Percentiles rank a stretch among this genome's conserved stretches.
Conservation (phyloP, 1,140 invertebrate genomes). For the Leptonema lineaticorne region DNA sequence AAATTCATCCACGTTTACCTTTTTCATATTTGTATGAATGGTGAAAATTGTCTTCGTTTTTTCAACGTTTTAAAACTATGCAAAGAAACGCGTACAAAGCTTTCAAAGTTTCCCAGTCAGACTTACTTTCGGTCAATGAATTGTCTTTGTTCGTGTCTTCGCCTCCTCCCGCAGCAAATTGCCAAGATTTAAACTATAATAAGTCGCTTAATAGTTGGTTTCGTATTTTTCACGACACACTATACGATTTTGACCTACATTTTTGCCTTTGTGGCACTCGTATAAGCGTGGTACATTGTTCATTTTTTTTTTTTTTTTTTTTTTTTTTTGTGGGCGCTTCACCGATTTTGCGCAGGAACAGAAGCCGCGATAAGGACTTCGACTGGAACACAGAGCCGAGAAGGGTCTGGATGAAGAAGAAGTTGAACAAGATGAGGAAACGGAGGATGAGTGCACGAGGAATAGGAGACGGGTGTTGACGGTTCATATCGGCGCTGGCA, state of each 20-base stretch:
- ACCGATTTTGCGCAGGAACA: not conserved
- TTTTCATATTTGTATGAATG: no score
- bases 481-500: constrained; percentile 18
- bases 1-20: no score
- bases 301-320: not conserved
- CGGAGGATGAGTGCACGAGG: not conserved
- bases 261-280: not conserved
- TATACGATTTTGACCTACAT: constrained; percentile 8
- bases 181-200: no score
- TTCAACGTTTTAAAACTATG: no score
- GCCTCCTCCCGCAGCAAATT: no score
- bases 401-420: not conserved
- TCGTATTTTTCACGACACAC: no score
- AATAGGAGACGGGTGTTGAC: not conserved
- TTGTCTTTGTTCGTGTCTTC: no score
- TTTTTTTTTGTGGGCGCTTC: not conserved
- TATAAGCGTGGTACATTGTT: not conserved
- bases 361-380: not conserved
- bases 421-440: not conserved
- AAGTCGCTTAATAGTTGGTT: no score
- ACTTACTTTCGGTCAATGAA: no score
- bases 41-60: no score
- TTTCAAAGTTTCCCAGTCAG: no score
- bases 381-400: not conserved
- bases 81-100: no score